Conservation (phyloP, 2,113 vertebrate genomes). For the Prochilodus magdalenae region DNA sequence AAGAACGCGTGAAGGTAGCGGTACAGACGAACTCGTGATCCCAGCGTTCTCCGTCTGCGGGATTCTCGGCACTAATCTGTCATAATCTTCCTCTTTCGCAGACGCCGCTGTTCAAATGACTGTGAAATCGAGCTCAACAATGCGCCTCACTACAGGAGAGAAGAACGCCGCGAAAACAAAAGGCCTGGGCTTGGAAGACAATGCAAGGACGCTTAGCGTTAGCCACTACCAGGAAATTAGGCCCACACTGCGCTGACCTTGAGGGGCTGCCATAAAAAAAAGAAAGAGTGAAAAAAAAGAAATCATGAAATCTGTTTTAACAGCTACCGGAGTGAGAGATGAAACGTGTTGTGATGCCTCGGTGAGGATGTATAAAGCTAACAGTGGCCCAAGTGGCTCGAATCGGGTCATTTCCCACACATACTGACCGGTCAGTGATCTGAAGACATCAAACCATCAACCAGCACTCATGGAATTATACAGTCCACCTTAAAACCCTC, state of each 20-base stretch:
- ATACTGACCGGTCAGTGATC: too few relatives aligned
- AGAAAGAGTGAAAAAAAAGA: too few relatives aligned
- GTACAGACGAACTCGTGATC: conserved; percentile 20
- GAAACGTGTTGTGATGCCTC: too few relatives aligned
- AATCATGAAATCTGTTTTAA: too few relatives aligned
- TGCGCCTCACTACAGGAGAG: neutral
- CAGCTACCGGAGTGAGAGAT: too few relatives aligned
- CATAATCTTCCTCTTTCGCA: conserved; percentile 29
- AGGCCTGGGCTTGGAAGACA: conserved; percentile 29
- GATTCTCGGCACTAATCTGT: conserved; percentile 39
- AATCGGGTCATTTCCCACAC: too few relatives aligned
- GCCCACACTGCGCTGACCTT: conserved; percentile 27
- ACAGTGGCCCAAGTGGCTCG: too few relatives aligned
- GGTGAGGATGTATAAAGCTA: too few relatives aligned
- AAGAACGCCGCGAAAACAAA: conserved; percentile 6
- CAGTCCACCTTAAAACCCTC: too few relatives aligned
- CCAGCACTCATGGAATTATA: too few relatives aligned
- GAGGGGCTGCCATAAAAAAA: neutral
- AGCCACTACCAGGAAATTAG: conserved; percentile 38
- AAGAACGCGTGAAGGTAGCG: conserved; percentile 13
- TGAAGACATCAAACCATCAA: too few relatives aligned
- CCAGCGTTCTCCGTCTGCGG: conserved; percentile 20
- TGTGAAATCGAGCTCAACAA: conserved; percentile 29
- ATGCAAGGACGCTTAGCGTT: conserved; percentile 32
- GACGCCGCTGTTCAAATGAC: conserved; percentile 33